A percentile compares a stretch with the other conserved stretches of the same genome.
These are phyloP conservation scores for Sprattus sprattus DNA, from an alignment of 2,113 vertebrate genomes.

Conservation along the genomic window DNA sequence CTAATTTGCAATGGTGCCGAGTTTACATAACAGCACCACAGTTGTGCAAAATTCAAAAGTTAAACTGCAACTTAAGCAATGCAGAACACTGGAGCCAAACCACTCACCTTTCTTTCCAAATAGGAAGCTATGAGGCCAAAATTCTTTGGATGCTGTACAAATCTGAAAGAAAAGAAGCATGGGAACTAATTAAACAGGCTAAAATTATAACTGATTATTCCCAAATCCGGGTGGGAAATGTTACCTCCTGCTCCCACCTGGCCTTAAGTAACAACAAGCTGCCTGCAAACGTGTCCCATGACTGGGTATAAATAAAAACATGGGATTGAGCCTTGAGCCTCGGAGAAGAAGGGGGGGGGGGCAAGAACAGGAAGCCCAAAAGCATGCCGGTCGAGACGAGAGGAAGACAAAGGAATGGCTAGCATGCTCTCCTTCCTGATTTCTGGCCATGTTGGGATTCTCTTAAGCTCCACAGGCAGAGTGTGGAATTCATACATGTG, in stretches of 20 bases:
- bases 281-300: neutral
- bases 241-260: too few relatives aligned
- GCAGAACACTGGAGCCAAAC: neutral
- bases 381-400: neutral
- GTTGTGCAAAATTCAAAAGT: neutral
- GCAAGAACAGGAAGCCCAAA: neutral
- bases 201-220: neutral
- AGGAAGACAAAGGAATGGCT: conserved; percentile 13
- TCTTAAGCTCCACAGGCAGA: neutral
- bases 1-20: neutral
- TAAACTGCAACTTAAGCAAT: neutral
- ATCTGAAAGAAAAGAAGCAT: conserved; percentile 69
- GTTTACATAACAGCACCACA: neutral
- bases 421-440: neutral
- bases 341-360: neutral
- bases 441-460: conserved; percentile 19
- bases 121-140: conserved; percentile 96
- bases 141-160: conserved; percentile 98
- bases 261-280: neutral
- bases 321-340: neutral
- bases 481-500: neutral
- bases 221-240: neutral
- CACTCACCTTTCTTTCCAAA: conserved; percentile 94
- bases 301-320: neutral
- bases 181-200: neutral